Evolutionary conservation across 1,140 invertebrate species (phyloP), one percentile per base, ranked within the genome.

Genomic region (Musca vetustissima): DNA sequence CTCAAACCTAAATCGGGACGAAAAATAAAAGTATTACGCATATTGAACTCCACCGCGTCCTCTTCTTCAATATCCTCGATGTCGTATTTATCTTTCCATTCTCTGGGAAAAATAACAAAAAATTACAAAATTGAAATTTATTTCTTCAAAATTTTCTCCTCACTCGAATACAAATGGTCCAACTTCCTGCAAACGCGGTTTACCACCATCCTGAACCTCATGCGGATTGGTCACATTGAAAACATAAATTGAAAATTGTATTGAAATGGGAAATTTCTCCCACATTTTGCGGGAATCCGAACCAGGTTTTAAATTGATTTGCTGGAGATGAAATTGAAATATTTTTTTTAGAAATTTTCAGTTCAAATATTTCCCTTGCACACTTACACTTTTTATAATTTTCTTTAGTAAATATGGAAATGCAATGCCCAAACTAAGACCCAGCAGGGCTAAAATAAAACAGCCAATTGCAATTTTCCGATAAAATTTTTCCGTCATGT

Each of bases 211-310:
- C 48, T 87, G 80, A 2, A 95, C 87, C 61, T 91, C 92, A 1
- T 86, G 83, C 0, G 87, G 84, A 84, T 96, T 96, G 1, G 90
- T 91, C 6, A 94, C 85, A 76, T 96, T 93, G 77, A 94, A 96
- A 17, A 96, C 75, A 73, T 91, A 94, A 49, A 95, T 84, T 76
- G 90, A 91, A 72, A 91, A 91, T 67, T 88, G 86, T 13, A 92
- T 72, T 1, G 89, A 84, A 73, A 92, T 86, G 0, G 91, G 91
- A 19, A 89, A 82, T 69, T 87, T 87, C 53, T 85, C 78, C 89
- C 90, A 93, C 76, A 90, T 81, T 1, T 88, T 80, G 19, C 89
- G 85, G 25, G 89, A 85, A 14, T 89, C 86, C 0, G 85, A 85
- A n/a, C 87, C 87, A 70, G 85, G 83, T 43, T 85, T 85, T 21